Conservation (phyloP, 2,888 invertebrate genomes). For the Hyles lineata region DNA sequence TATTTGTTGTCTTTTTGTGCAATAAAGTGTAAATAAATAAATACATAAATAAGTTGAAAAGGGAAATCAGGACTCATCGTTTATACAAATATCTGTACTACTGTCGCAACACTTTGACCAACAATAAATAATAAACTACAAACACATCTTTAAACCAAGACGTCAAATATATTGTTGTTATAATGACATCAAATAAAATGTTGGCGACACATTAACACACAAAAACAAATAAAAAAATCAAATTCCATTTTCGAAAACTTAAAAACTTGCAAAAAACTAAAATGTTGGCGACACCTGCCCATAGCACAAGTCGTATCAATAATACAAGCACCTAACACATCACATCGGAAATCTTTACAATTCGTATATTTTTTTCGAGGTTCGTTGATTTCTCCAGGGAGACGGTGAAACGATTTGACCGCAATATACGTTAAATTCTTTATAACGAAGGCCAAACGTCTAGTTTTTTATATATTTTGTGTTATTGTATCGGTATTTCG, state of each 20-base stretch:
- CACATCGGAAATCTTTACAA: constrained; percentile 29
- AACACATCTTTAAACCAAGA: too few species aligned
- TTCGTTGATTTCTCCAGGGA: constrained; percentile 39
- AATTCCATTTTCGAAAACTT: background rate
- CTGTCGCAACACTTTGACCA: too few species aligned
- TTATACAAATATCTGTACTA: too few species aligned
- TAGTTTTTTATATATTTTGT: constrained; percentile 4
- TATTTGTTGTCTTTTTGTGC: too few species aligned
- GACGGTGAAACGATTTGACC: constrained; percentile 49
- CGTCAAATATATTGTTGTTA: too few species aligned
- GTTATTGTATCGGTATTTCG: background rate
- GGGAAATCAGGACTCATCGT: too few species aligned
- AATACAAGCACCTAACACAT: constrained; percentile 22
- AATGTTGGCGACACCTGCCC: constrained; percentile 11
- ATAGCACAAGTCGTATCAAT: constrained; percentile 35
- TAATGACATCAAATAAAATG: too few species aligned
- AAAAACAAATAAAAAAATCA: background rate
- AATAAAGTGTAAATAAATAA: too few species aligned
- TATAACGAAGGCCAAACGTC: constrained; percentile 55
- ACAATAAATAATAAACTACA: too few species aligned
- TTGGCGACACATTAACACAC: too few species aligned
- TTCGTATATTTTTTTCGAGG: constrained; percentile 22
- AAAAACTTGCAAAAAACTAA: background rate
- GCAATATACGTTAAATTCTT: constrained; percentile 60
- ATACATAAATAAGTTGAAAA: too few species aligned